These are phyloP conservation scores for Sardina pilchardus DNA, from an alignment of 2,113 vertebrate species.

Conservation along the genomic window DNA sequence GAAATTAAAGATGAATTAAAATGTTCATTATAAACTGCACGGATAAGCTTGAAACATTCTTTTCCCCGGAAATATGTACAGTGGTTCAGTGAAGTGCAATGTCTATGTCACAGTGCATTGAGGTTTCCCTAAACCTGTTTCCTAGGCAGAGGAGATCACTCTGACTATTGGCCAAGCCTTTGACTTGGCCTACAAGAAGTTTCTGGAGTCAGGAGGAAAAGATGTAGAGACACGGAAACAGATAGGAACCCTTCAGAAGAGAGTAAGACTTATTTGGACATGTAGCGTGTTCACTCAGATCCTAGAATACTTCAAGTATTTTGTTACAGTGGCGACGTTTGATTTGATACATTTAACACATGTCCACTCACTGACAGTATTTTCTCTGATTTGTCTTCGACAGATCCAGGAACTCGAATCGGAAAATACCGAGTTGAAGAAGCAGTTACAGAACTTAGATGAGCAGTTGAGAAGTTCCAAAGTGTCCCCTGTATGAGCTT, in stretches of 20 bases:
- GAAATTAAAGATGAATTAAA: neutral
- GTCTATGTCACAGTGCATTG: neutral
- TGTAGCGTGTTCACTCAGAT: neutral
- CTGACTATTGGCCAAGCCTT: constrained; percentile 98
- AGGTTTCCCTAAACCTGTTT: neutral
- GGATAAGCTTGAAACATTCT: neutral
- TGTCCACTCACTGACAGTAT: neutral
- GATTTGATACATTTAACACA: neutral
- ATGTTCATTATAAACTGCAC: neutral
- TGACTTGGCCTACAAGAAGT: constrained; percentile 98
- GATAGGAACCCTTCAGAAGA: constrained; percentile 92
- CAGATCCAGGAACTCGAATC: constrained; percentile 98
- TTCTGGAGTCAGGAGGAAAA: constrained; percentile 97
- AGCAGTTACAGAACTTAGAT: constrained; percentile 91
- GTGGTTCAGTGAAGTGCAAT: neutral
- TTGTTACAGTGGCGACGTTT: neutral
- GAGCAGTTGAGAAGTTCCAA: constrained; percentile 87
- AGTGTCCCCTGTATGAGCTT: constrained; percentile 81
- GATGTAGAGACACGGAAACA: constrained; percentile 98
- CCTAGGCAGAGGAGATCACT: constrained; percentile 94
- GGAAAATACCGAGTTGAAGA: constrained; percentile 93
- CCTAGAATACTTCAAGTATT: neutral
- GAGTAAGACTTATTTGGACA: constrained; percentile 73
- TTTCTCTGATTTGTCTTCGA: constrained; percentile 40
- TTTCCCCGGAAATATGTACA: neutral